Base-by-base conservation (phyloP, 2,113 vertebrate genomes). In the Echinops telfairi region DNA sequence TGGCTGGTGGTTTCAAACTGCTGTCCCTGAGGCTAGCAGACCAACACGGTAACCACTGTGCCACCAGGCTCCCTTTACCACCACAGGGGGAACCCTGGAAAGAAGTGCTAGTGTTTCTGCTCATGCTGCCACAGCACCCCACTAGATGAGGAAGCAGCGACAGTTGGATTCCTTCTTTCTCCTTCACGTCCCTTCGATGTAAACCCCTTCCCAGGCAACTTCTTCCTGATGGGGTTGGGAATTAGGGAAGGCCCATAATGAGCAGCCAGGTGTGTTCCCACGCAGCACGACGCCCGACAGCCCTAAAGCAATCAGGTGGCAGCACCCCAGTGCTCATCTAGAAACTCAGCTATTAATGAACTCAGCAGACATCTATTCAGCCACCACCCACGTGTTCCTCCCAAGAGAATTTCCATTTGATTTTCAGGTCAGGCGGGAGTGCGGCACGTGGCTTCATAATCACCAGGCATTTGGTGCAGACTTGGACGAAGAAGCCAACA, bases 371-470 rank as follows among this genome's bases (percentile, higher is more conserved):
- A 6, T 83, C 88, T 80, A 16, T 0, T 68, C 2, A 66, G 43
- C 25, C 77, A 53, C 60, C 81, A 27, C 92, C 86, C 88, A 86
- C 70, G 66, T 31, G 3, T 22, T 88, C 38, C 70, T 86, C 58
- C 47, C 47, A 78, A 58, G 89, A 79, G 70, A 88, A 83, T 83
- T 88, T 75, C 40, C 22, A 20, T 31, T 88, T 68, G 76, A 70
- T 93, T 66, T 82, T 60, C 38, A 83, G 64, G 66, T 83, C 79
- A 95, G 0, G 75, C 78, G 25, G 64, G 25, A 5, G 19, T 58
- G 53, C 68, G 53, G 29, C 20, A 1, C 8, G 29, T n/a, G 29
- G 29, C 92, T 94, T 70, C 70, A 12, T 62, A 83, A 95, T 47
- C 76, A 43, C 19, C 31, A 6, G 79, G 70, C 4, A 11, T 7